Base-by-base conservation (phyloP, 2,888 invertebrate species). In the Suillia variegata region DNA sequence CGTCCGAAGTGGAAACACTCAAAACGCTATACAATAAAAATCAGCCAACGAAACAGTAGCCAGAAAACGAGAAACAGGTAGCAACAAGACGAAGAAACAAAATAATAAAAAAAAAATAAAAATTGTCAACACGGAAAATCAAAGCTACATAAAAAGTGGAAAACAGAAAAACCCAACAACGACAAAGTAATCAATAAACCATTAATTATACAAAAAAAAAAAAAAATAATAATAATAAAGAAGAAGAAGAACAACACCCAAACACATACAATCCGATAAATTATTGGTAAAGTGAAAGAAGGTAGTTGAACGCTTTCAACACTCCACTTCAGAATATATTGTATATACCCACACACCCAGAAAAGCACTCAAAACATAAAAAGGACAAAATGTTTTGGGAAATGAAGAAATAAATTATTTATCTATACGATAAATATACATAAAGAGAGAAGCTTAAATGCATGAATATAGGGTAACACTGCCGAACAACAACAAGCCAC, bases 141-240 rank as follows among this genome's bases (percentile, higher is more conserved):
- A 21, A 45, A 17, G 33, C 52, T 13, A 38, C 38, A 38, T 13
- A 20, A 18, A 45, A 17, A 45, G 5, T 6, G 18, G 31, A 59
- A 50, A 18, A 42, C 17, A 20, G 20, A 20, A 45, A 45, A 18
- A 45, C 20, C 45, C 45, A 17, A 56, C n/a, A n/a, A n/a, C n/a
- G n/a, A n/a, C n/a, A n/a, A 58, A 62, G 59, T 61, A 64, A 67
- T 68, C 65, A 68, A 66, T 67, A 68, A 68, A 64, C 63, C 65
- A 66, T 68, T 62, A 61, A 63, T 64, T 67, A 64, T 20, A 59
- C 24, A 52, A 2, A 17, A 31, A 15, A 38, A 55, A 55, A 59
- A 12, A 15, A 12, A 26, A 52, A n/a, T 62, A 61, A 63, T 64
- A 66, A 64, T 20, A 59, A 13, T 33, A 2, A 17, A 31, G 12